Percentiles rank a stretch among this genome's conserved stretches.
phyloP scores from a whole-genome alignment of 2,888 invertebrate genomes.

The Leptinotarsa juncta region DNA sequence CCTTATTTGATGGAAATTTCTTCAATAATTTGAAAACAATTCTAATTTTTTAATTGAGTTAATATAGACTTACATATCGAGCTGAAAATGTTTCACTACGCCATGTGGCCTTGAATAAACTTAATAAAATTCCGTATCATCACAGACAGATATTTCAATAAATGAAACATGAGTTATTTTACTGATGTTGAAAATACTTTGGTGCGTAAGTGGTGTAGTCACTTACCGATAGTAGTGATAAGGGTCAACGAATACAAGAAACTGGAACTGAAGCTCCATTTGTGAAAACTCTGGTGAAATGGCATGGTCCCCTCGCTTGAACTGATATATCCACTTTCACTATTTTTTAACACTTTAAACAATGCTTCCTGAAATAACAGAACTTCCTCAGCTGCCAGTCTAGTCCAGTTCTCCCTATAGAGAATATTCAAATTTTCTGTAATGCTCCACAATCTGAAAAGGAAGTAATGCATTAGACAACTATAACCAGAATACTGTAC shows the following conservation, averaged over 20 bases:
- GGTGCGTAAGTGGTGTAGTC: not conserved
- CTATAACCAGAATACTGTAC: no score
- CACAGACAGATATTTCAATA: no score
- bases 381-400: conserved; percentile 87
- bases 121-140: no score
- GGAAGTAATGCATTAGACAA: no score
- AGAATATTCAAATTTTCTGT: conserved; percentile 90
- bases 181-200: not conserved
- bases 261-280: conserved; percentile 93
- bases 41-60: no score
- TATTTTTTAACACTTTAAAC: conserved; percentile 65
- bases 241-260: conserved; percentile 93
- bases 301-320: conserved; percentile 64
- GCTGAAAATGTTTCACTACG: no score
- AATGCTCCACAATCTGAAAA: conserved; percentile 79
- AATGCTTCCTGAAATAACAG: conserved; percentile 82
- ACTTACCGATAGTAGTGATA: conserved; percentile 93
- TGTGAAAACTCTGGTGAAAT: conserved; percentile 68
- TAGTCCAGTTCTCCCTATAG: conserved; percentile 92
- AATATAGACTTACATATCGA: no score
- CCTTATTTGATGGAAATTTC: no score
- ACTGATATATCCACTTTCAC: conserved; percentile 55
- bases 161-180: not conserved
- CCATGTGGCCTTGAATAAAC: no score
- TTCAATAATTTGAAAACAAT: no score